Conservation (phyloP, 2,888 invertebrate species). For the Nomada fabriciana region DNA sequence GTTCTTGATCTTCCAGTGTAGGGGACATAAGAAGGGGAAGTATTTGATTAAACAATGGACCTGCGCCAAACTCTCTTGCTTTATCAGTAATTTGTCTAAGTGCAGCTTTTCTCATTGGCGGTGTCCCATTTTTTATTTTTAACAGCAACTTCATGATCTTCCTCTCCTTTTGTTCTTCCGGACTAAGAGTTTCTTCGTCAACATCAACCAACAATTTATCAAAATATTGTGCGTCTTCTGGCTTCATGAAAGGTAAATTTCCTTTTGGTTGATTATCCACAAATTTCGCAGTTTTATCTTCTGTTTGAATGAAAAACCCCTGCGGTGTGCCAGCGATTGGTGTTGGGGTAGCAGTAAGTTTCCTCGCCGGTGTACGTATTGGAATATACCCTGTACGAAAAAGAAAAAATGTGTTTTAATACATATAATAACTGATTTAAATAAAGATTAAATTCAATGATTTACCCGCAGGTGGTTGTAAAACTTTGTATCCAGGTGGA, state of each 20-base stretch:
- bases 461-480: constrained; percentile 96
- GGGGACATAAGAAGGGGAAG: constrained; percentile 99
- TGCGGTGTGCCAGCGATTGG: constrained; percentile 96
- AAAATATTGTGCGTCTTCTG: constrained; percentile 98
- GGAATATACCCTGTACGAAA: constrained; percentile 91
- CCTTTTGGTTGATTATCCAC: constrained; percentile 99
- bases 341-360: constrained; percentile 98
- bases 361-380: constrained; percentile 98
- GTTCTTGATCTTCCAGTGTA: constrained; percentile 99
- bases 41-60: constrained; percentile 99
- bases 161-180: constrained; percentile 98
- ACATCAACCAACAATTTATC: constrained; percentile 99
- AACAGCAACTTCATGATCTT: constrained; percentile 99
- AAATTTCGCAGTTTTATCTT: constrained; percentile 93
- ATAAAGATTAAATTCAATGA: not conserved
- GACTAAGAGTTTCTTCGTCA: constrained; percentile 97
- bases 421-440: not conserved
- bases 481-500: constrained; percentile 98
- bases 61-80: constrained; percentile 99
- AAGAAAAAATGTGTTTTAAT: constrained; percentile 15
- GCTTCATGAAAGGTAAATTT: constrained; percentile 99
- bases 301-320: constrained; percentile 97
- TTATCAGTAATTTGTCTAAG: constrained; percentile 99
- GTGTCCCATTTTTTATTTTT: constrained; percentile 99
- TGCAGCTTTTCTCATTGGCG: constrained; percentile 99